phyloP scores from a whole-genome alignment of 1,140 invertebrate genomes.

The Conopomorpha cramerella region DNA sequence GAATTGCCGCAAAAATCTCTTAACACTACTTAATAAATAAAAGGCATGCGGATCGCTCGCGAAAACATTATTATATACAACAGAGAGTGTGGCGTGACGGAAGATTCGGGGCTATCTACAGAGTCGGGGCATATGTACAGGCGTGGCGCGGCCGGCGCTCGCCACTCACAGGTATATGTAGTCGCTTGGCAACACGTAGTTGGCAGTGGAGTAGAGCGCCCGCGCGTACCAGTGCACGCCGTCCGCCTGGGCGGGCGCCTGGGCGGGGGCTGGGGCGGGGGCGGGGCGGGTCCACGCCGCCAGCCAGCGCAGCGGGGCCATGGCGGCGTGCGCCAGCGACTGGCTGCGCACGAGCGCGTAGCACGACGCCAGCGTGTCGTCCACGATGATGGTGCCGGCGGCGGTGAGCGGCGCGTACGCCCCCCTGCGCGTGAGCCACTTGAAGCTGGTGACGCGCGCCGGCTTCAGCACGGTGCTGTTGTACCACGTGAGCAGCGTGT shows the following conservation, averaged over 20 bases:
- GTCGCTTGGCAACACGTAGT: constrained; percentile 68
- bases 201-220: constrained; percentile 73
- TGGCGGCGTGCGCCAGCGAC: constrained; percentile 79
- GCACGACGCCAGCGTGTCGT: constrained; percentile 90
- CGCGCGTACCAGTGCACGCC: constrained; percentile 90
- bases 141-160: constrained; percentile 45
- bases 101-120: too few relatives aligned
- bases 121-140: constrained; percentile 10
- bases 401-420: constrained; percentile 89
- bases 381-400: constrained; percentile 86
- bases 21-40: constrained; percentile 53
- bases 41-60: constrained; percentile 13
- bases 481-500: constrained; percentile 56
- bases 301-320: constrained; percentile 74
- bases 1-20: constrained; percentile 25
- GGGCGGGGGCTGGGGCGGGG: constrained; percentile 18
- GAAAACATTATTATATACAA: too few relatives aligned
- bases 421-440: constrained; percentile 66
- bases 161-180: constrained; percentile 38
- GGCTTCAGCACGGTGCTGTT: constrained; percentile 57
- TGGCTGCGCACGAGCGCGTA: constrained; percentile 91
- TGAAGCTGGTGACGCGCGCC: constrained; percentile 66
- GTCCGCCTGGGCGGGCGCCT: constrained; percentile 13
- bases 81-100: too few relatives aligned
- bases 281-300: constrained; percentile 20